Evolutionary conservation across 2,113 vertebrate species (phyloP), one percentile per base, ranked within the genome.

Genomic region (Neoarius graeffei): DNA sequence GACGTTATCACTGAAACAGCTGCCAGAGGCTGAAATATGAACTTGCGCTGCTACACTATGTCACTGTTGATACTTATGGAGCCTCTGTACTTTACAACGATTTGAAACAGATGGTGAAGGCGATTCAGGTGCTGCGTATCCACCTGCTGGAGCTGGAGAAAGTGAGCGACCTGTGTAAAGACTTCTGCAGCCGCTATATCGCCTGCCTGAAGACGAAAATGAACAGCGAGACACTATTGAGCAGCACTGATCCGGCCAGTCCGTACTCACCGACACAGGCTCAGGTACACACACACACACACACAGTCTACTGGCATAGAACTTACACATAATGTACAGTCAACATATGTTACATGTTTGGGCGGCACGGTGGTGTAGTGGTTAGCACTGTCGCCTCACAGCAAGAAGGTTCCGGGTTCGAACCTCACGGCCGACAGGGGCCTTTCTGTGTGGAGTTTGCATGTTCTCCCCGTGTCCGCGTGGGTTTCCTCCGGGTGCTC

Each of bases 191-290:
- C 88, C 97, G 96, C 15, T 97, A 97, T 67, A 97, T 97, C 94
- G 96, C 97, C 94, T 97, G 97, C 94, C 96, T 97, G 91, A 97
- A 97, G 94, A 97, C 96, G 90, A 97, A 97, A 96, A 97, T 97
- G 96, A 96, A 97, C 95, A 97, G 96, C 0, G 97, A 97, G 88
- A 97, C 98, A 86, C 95, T 99, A 94, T 96, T 99, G 95, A 98
- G 98, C 93, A 98, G 97, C 95, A 96, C 96, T 0, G 98, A 99
- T 54, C 96, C 98, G 1, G 97, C 97, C 86, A 97, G 97, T 8
- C 97, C 97, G 25, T 98, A 99, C 91, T 99, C 98, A 86, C 98
- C 98, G 14, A 96, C 85, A 90, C 87, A 83, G 92, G 93, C 87
- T 90, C 91, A 71, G 93, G 93, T 74, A 93, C 92, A 86, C 66